Evolutionary conservation across 2,797 vertebrate genomes (phyloP), one percentile per base, ranked within the genome.

Genomic region (Myoxocephalus aenaeus): DNA sequence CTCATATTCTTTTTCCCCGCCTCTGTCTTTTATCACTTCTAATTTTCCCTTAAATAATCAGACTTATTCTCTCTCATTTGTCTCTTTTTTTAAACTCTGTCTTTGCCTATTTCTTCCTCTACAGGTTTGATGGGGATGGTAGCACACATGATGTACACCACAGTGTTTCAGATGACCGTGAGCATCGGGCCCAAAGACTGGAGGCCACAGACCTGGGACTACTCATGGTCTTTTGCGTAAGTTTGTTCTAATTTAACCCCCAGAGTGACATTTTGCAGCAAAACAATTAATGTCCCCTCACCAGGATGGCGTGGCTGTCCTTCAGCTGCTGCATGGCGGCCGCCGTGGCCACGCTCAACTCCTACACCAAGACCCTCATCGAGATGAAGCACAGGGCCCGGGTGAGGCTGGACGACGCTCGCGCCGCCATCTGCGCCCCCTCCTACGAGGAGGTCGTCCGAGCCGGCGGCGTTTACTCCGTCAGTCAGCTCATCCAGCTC

Each of bases 251-350:
- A 8, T 32, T 42, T 15, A 46, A 22, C 4, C 11, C 46, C 4
- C 3, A 12, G 4, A 4, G 32, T 32, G 32, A 32, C 5, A 32
- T 32, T 32, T 32, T 32, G 32, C 32, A 32, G 32, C 32, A 32
- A 32, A 32, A 32, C 3, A 32, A 32, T 32, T 32, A 32, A 32
- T 27, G 10, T 13, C n/a, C 42, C 10, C 10, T 15, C 57, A 6
- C 68, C 94, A 99, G 97, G 67, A 93, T 99, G 94, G 97, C 97
- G 0, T 99, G 97, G 97, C 96, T 98, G 87, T 98, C 97, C 32
- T 98, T 99, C 84, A 99, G 97, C 91, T 99, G 97, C 88, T 99
- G 97, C 91, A 99, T 99, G 98, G 98, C 96, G 0, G 97, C 98
- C 5, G 97, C 98, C 0, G 97, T 99, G 75, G 97, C 97, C 58